Base-by-base conservation (phyloP, 2,888 invertebrate genomes). In the Spodoptera picta region DNA sequence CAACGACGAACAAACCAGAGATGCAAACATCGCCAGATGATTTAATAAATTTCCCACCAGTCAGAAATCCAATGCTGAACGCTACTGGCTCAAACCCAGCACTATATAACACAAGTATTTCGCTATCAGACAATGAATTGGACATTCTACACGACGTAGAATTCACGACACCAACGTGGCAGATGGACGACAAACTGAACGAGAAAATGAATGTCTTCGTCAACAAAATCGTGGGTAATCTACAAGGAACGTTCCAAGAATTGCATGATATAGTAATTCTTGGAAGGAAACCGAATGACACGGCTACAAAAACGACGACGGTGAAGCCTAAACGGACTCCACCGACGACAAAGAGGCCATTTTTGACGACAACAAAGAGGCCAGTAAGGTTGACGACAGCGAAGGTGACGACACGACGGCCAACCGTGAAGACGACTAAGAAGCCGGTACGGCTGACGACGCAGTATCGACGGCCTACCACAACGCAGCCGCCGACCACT, bases 141-240 rank as follows among this genome's bases (percentile, higher is more conserved):
- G 92, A 95, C 44, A 73, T 88, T 2, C 65, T 93, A 1, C 91
- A 93, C 0, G 96, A 96, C 27, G 89, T 95, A 12, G 97, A 97
- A 55, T 96, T 97, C 10, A 97, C 97, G 0, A 97, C 97, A 0
- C 98, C 98, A 0, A 95, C 96, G 0, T 97, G 98, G 88, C 90
- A 94, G 67, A 97, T 97, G 84, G 98, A 98, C 79, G 96, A 96
- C 1, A 96, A 96, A 60, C 87, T 98, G 1, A 96, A 97, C 75
- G 96, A 97, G 46, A 98, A 98, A 89, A 97, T 98, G 90, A 97
- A 97, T 81, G 93, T 96, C 0, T 96, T 98, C 75, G 98, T 98
- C 0, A 96, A 97, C 80, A 97, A 98, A 88, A 97, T 98, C 14
- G 97, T 98, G 10, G 96, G 97, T 70, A 97, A 97, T 23, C 91